phyloP scores from a whole-genome alignment of 2,113 vertebrate genomes.

The Heteronetta atricapilla region DNA sequence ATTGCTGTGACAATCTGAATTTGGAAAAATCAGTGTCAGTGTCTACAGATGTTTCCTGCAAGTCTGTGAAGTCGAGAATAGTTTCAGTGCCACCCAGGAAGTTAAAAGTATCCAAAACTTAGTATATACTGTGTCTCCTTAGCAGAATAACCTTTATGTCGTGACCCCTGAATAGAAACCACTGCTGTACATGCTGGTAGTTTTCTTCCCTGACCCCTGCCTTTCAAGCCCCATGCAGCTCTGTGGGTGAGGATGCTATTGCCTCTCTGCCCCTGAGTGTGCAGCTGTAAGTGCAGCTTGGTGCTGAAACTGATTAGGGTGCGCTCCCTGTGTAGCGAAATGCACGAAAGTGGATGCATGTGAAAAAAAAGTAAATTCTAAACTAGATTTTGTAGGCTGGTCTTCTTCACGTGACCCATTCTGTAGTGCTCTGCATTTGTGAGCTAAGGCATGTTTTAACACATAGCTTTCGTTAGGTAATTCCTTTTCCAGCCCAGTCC shows the following conservation, averaged over 20 bases:
- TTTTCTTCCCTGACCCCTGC: background rate
- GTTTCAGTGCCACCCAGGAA: background rate
- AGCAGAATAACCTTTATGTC: background rate
- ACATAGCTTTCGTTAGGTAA: background rate
- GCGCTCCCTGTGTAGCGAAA: accelerated
- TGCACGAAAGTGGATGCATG: background rate
- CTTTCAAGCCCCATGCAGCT: background rate
- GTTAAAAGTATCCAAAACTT: background rate
- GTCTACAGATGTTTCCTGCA: background rate
- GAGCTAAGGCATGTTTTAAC: constrained; percentile 21
- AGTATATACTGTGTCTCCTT: accelerated
- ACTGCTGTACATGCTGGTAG: background rate
- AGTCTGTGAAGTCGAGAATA: background rate
- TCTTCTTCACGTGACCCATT: background rate
- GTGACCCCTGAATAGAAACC: background rate
- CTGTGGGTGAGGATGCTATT: background rate
- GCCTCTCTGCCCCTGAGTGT: background rate
- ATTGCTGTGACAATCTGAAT: background rate
- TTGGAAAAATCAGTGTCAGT: background rate
- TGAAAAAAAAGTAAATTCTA: background rate
- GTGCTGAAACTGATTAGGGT: background rate
- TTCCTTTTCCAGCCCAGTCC: background rate
- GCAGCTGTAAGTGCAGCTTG: background rate
- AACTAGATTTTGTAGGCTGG: background rate
- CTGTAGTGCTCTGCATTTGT: background rate